These are phyloP conservation scores for Abscondita cerata DNA, from an alignment of 2,888 invertebrate species.

Conservation along the genomic window DNA sequence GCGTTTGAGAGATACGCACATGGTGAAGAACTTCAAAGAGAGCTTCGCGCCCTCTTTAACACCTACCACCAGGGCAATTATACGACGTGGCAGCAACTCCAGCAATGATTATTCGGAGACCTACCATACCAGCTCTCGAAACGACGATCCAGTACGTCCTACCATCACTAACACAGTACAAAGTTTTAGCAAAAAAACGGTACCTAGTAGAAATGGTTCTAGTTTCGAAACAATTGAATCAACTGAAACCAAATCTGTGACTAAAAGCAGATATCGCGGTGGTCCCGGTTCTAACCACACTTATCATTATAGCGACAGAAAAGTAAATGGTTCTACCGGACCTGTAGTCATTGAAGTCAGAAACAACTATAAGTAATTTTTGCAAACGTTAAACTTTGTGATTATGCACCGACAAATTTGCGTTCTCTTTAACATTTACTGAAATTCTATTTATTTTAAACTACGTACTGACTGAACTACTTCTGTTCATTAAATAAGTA, in stretches of 20 bases:
- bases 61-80: slow-evolving; percentile 59
- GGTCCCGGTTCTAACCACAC: slow-evolving; percentile 58
- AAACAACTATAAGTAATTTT: slow-evolving; percentile 52
- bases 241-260: slow-evolving; percentile 73
- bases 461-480: slow-evolving; percentile 4
- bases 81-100: slow-evolving; percentile 70
- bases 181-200: slow-evolving; percentile 72
- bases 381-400: neutral
- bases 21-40: slow-evolving; percentile 44
- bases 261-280: slow-evolving; percentile 67
- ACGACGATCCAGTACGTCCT: slow-evolving; percentile 71
- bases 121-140: slow-evolving; percentile 71
- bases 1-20: slow-evolving; percentile 51
- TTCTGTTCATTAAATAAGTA: neutral
- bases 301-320: slow-evolving; percentile 62
- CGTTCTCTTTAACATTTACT: neutral
- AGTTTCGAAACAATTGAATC: slow-evolving; percentile 74
- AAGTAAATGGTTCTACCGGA: slow-evolving; percentile 56
- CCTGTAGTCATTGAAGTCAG: slow-evolving; percentile 70
- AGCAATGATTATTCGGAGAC: slow-evolving; percentile 77
- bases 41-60: slow-evolving; percentile 44
- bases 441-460: slow-evolving; percentile 1
- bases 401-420: too few relatives aligned
- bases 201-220: slow-evolving; percentile 70
- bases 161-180: slow-evolving; percentile 75